Conservation (phyloP, 2,888 invertebrate genomes). For the Brachypalpus laphriformis region DNA sequence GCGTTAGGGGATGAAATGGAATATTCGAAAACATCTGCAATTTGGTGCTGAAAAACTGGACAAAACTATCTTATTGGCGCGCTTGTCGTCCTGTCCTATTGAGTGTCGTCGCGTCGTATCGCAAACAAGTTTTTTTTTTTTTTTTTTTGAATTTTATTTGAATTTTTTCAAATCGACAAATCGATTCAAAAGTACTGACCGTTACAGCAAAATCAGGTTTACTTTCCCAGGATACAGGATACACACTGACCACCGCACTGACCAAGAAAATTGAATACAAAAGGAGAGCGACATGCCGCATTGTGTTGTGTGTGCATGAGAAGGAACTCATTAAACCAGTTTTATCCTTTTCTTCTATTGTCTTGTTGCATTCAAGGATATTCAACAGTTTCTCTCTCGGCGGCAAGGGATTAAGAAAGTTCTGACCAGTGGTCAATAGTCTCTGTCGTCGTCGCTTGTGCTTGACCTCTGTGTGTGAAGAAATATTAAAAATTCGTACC, state of each 20-base stretch:
- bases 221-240: slow-evolving; percentile 47
- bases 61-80: not conserved
- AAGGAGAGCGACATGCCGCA: slow-evolving; percentile 21
- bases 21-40: slow-evolving; percentile 32
- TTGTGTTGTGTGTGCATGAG: no score
- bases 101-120: not conserved
- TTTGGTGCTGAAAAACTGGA: slow-evolving; percentile 3
- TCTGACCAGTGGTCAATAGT: slow-evolving; percentile 51
- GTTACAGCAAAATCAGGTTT: slow-evolving; percentile 59
- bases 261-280: slow-evolving; percentile 30
- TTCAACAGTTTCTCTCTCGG: slow-evolving; percentile 36
- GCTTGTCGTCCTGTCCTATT: no score
- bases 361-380: slow-evolving; percentile 28
- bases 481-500: not conserved
- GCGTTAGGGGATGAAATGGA: slow-evolving; percentile 13
- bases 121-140: slow-evolving; percentile 7
- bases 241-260: slow-evolving; percentile 29
- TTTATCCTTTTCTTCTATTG: slow-evolving; percentile 39
- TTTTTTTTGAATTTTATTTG: no score
- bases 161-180: no score
- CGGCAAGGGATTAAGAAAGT: not conserved
- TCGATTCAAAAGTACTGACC: slow-evolving; percentile 23
- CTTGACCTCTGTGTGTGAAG: not conserved
- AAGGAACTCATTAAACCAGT: slow-evolving; percentile 43
- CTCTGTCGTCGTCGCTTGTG: not conserved